phyloP scores from a whole-genome alignment of 2,888 invertebrate species.

The Athalia cordata region DNA sequence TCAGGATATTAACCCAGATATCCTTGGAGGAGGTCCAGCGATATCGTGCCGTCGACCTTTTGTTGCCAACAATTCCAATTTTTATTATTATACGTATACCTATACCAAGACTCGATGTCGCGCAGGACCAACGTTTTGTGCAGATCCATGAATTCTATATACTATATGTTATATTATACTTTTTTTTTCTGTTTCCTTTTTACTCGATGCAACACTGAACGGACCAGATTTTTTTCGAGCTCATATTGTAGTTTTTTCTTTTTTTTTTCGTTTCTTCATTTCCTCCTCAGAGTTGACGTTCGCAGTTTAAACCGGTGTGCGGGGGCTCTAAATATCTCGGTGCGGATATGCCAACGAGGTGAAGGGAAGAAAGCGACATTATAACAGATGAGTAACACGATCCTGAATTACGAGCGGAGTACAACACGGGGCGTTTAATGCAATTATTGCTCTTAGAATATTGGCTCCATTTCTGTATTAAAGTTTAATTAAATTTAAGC shows the following conservation, averaged over 20 bases:
- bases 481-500: slow-evolving; percentile 58
- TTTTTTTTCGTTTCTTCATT: too few relatives aligned
- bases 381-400: slow-evolving; percentile 65
- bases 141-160: slow-evolving; percentile 9
- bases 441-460: slow-evolving; percentile 47
- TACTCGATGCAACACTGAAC: too few relatives aligned
- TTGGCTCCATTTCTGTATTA: slow-evolving; percentile 56
- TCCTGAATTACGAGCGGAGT: slow-evolving; percentile 64
- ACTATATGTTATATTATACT: too few relatives aligned
- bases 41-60: slow-evolving; percentile 41
- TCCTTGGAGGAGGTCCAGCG: slow-evolving; percentile 66
- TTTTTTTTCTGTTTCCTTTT: too few relatives aligned
- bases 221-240: too few relatives aligned
- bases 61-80: slow-evolving; percentile 61
- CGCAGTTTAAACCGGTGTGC: background rate
- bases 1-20: slow-evolving; percentile 66
- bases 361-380: slow-evolving; percentile 32
- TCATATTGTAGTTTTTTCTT: too few relatives aligned
- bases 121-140: background rate
- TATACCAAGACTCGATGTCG: background rate
- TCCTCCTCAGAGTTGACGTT: too few relatives aligned
- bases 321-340: too few relatives aligned
- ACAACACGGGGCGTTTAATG: slow-evolving; percentile 55
- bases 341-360: too few relatives aligned
- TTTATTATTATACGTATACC: background rate